Conservation (phyloP, 2,113 vertebrate species). For the Naja naja region DNA sequence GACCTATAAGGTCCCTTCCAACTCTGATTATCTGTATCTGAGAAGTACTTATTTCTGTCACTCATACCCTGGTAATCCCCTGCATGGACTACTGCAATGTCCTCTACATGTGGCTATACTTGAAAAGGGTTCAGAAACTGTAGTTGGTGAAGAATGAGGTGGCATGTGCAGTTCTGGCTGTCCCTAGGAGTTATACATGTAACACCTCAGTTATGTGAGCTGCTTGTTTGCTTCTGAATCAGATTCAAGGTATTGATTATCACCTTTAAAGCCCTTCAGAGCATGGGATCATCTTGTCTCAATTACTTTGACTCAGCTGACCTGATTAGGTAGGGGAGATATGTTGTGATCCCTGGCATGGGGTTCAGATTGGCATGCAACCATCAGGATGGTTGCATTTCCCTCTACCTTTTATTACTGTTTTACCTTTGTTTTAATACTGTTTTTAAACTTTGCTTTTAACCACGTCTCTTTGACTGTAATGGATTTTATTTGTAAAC, state of each 20-base stretch:
- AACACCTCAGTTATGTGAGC: not conserved
- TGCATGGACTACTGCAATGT: not conserved
- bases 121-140: too few relatives aligned
- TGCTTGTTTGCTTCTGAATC: not conserved
- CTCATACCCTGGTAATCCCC: not conserved
- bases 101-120: not conserved
- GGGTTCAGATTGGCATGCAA: too few relatives aligned
- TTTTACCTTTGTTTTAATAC: not conserved
- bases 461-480: not conserved
- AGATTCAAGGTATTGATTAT: not conserved
- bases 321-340: not conserved
- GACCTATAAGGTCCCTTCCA: too few relatives aligned
- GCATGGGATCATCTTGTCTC: not conserved
- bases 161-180: not conserved
- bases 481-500: not conserved
- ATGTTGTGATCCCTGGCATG: too few relatives aligned
- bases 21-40: too few relatives aligned
- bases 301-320: not conserved
- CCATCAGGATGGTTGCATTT: not conserved
- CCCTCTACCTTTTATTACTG: not conserved
- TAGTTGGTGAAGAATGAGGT: not conserved
- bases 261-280: not conserved
- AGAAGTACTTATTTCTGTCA: not conserved
- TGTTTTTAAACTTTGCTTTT: not conserved
- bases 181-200: not conserved